These are phyloP conservation scores for Pantherophis alleghaniensis DNA, from an alignment of 2,797 vertebrate genomes.

Conservation along the genomic window DNA sequence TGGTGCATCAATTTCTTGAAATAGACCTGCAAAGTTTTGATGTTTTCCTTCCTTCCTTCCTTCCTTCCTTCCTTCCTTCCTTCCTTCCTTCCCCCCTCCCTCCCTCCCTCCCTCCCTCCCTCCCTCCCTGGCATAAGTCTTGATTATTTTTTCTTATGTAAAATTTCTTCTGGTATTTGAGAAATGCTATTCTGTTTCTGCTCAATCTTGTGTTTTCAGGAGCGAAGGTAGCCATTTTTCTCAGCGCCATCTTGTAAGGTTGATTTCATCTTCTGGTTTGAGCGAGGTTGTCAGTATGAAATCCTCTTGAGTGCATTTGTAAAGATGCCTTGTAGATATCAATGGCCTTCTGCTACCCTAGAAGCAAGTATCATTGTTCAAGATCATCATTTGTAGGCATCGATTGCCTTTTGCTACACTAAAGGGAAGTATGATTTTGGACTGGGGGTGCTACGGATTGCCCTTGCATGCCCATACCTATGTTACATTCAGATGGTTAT, in stretches of 20 bases:
- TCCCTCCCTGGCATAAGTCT: neutral
- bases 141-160: neutral
- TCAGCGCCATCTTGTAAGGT: neutral
- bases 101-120: too few species aligned
- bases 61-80: neutral
- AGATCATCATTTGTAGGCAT: neutral
- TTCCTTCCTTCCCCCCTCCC: neutral
- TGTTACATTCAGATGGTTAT: neutral
- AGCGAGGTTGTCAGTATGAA: neutral
- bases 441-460: neutral
- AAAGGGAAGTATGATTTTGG: neutral
- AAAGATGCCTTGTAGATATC: neutral
- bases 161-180: neutral
- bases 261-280: neutral
- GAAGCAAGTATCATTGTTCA: neutral
- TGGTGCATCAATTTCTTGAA: neutral
- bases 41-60: neutral
- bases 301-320: neutral
- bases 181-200: neutral
- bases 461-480: neutral
- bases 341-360: neutral
- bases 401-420: neutral
- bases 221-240: neutral
- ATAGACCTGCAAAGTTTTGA: neutral
- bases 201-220: neutral